Conservation (phyloP, 2,888 invertebrate species). For the Polietes domitor region DNA sequence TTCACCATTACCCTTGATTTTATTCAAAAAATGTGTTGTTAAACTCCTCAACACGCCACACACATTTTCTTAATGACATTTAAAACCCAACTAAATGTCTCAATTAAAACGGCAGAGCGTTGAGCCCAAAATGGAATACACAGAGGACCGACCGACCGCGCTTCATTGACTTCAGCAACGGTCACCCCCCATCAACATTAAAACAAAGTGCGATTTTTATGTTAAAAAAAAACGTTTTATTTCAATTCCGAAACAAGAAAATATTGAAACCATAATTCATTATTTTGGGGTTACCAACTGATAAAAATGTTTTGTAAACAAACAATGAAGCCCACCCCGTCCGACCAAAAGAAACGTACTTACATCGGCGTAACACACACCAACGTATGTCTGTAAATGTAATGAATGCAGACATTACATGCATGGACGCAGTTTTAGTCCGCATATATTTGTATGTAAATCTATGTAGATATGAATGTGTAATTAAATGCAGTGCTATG, state of each 20-base stretch:
- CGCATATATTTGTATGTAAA: not conserved
- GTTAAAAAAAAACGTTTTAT: not conserved
- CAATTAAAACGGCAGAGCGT: not conserved
- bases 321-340: not conserved
- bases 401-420: slow-evolving; percentile 1
- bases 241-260: not conserved
- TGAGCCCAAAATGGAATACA: not conserved
- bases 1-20: not conserved
- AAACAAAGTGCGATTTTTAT: not conserved
- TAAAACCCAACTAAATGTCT: slow-evolving; percentile 18
- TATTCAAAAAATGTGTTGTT: not conserved
- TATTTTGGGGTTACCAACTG: slow-evolving; percentile 16
- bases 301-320: slow-evolving; percentile 61
- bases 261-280: slow-evolving; percentile 18
- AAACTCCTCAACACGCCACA: not conserved
- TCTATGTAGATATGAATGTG: not conserved
- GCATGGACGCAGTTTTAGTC: slow-evolving; percentile 8
- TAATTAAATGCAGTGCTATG: no score
- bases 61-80: slow-evolving; percentile 5
- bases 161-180: not conserved
- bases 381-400: not conserved
- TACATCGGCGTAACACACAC: not conserved
- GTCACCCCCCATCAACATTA: not conserved
- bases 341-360: not conserved
- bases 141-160: not conserved